Evolutionary conservation across 64 coral and sea anemone genomes (phyloP).

Genomic region (Cladopsammia gracilis): DNA sequence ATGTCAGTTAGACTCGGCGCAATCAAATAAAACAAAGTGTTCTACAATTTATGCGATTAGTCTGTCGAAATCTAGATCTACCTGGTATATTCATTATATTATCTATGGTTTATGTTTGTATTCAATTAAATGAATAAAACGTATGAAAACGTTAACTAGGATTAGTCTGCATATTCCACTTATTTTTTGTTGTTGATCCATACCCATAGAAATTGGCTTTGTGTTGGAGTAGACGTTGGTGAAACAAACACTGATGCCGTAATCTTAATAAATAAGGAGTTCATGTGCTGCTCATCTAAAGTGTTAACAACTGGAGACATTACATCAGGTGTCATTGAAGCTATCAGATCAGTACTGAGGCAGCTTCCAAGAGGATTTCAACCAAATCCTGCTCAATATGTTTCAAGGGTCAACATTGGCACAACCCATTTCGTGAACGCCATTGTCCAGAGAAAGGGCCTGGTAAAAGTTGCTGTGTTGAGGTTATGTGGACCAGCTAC

Average conservation of each 20-base stretch:
- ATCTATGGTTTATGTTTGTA: no score
- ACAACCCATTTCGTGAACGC: slow-evolving; percentile 98
- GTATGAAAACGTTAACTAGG: no score
- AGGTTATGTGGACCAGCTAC: slow-evolving; percentile 87
- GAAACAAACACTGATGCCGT: slow-evolving; percentile 98
- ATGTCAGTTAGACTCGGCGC: no score
- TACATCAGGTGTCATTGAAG: slow-evolving; percentile 76
- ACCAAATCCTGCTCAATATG: slow-evolving; percentile 27
- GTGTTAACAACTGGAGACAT: slow-evolving; percentile 77
- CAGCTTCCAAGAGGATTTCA: slow-evolving; percentile 67
- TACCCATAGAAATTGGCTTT: not conserved
- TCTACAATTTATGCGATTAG: no score
- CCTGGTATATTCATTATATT: no score
- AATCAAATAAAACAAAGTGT: no score
- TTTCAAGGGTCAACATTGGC: slow-evolving; percentile 90
- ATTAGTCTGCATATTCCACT: no score
- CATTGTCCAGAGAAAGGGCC: slow-evolving; percentile 75
- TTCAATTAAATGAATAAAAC: no score
- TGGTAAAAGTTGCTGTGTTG: slow-evolving; percentile 73
- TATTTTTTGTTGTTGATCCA: no score
- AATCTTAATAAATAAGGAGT: slow-evolving; percentile 35
- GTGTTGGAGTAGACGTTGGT: slow-evolving; percentile 95
- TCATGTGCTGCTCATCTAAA: slow-evolving; percentile 81
- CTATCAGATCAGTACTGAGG: slow-evolving; percentile 45
- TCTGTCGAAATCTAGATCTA: no score